These are phyloP conservation scores for Scylla paramamosain DNA, from an alignment of 1,140 invertebrate species.

Conservation along the genomic window DNA sequence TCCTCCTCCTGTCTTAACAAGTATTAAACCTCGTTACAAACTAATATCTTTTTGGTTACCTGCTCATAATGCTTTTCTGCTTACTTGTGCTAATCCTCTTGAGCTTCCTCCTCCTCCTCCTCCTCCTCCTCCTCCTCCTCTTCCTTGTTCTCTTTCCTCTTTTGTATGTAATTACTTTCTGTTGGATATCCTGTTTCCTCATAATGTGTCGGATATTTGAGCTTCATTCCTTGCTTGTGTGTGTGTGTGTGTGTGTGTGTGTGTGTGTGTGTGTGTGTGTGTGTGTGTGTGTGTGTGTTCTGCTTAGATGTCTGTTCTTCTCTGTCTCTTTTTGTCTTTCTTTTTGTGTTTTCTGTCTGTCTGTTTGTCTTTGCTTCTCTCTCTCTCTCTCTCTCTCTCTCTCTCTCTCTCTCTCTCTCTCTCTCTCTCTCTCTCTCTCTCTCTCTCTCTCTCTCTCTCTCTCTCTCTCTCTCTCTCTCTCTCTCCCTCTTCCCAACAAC, in stretches of 20 bases:
- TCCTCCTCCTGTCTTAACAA: not conserved
- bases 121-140: not conserved
- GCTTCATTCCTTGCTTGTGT: not conserved
- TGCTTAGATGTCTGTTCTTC: not conserved
- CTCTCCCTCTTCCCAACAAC: not conserved
- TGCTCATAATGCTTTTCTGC: too few species aligned
- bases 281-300: not conserved
- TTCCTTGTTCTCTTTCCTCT: not conserved
- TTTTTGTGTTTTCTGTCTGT: too few species aligned
- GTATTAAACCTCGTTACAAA: too few species aligned
- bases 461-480: slow-evolving; percentile 4
- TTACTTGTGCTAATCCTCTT: not conserved
- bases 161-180: too few species aligned
- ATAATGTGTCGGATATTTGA: too few species aligned
- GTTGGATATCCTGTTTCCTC: too few species aligned
- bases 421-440: not conserved
- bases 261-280: not conserved
- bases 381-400: too few species aligned
- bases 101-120: not conserved
- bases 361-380: too few species aligned
- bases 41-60: too few species aligned
- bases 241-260: slow-evolving; percentile 6
- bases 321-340: not conserved
- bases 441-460: not conserved
- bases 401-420: not conserved